Percentiles rank a stretch among this genome's conserved stretches.
Conservation (phyloP, 2,888 invertebrate species). For the Pollenia amentaria region DNA sequence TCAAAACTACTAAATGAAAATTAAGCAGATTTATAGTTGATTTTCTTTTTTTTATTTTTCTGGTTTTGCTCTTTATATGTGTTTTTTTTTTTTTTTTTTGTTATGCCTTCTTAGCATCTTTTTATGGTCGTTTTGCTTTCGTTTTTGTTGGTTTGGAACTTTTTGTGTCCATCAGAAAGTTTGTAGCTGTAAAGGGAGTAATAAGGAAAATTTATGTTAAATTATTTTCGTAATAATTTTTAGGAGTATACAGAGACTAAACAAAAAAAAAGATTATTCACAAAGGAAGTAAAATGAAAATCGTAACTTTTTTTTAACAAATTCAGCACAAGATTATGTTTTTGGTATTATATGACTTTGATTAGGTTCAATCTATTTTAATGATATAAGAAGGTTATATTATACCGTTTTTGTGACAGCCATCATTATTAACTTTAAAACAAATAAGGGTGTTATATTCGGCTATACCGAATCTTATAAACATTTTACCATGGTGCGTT, state of each 20-base stretch:
- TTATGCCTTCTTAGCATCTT: not conserved
- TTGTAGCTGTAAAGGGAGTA: conserved; percentile 30
- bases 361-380: too few relatives aligned
- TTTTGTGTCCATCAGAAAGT: not conserved
- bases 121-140: not conserved
- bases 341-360: too few relatives aligned
- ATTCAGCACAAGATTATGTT: too few relatives aligned
- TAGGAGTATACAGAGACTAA: not conserved
- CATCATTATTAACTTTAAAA: too few relatives aligned
- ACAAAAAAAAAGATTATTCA: not conserved
- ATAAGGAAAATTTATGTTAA: conserved; percentile 16
- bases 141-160: not conserved
- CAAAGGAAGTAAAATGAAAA: too few relatives aligned
- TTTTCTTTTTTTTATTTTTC: conserved; percentile 14
- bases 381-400: too few relatives aligned
- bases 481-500: too few relatives aligned
- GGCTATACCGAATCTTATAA: too few relatives aligned
- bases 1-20: conserved; percentile 51
- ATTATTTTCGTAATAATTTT: conserved; percentile 6
- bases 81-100: not conserved
- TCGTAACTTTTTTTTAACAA: too few relatives aligned
- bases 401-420: too few relatives aligned
- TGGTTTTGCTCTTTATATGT: not conserved
- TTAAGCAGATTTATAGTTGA: conserved; percentile 55
- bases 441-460: too few relatives aligned